Conservation (phyloP, 2,888 invertebrate genomes). For the Bellardia bayeri region DNA sequence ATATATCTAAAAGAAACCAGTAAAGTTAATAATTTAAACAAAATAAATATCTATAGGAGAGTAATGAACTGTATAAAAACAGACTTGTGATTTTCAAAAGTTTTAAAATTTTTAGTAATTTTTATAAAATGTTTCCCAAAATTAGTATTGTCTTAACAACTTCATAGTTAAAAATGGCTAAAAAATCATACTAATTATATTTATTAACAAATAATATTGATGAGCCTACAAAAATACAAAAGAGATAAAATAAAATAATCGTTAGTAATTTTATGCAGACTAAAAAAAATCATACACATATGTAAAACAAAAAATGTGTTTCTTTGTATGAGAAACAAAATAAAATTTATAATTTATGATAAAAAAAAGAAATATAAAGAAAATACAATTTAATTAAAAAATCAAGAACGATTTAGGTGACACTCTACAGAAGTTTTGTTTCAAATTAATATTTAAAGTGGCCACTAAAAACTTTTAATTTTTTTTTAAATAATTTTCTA, state of each 20-base stretch:
- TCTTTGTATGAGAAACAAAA: neutral
- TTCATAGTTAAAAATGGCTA: slow-evolving; percentile 14
- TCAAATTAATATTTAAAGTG: too few species aligned
- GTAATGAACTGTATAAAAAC: slow-evolving; percentile 49
- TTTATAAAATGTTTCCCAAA: neutral
- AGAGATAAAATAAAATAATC: neutral
- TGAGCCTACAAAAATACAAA: neutral
- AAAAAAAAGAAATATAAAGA: slow-evolving; percentile 2
- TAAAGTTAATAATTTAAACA: slow-evolving; percentile 18
- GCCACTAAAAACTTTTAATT: too few species aligned
- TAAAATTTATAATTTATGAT: slow-evolving; percentile 12
- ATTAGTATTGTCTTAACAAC: neutral
- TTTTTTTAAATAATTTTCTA: too few species aligned
- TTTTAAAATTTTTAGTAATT: too few species aligned
- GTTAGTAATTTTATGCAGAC: neutral
- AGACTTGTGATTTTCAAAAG: too few species aligned
- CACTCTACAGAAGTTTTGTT: neutral
- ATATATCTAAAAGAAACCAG: neutral
- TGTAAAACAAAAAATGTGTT: neutral
- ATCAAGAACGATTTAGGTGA: neutral
- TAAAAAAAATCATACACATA: neutral
- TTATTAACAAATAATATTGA: slow-evolving; percentile 44
- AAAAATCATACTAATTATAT: slow-evolving; percentile 6
- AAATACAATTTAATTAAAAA: neutral
- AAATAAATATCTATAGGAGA: slow-evolving; percentile 50